A percentile compares a stretch with the other conserved stretches of the same genome.
Evolutionary conservation across 1,140 invertebrate genomes (phyloP).

Genomic region (Halictus rubicundus): DNA sequence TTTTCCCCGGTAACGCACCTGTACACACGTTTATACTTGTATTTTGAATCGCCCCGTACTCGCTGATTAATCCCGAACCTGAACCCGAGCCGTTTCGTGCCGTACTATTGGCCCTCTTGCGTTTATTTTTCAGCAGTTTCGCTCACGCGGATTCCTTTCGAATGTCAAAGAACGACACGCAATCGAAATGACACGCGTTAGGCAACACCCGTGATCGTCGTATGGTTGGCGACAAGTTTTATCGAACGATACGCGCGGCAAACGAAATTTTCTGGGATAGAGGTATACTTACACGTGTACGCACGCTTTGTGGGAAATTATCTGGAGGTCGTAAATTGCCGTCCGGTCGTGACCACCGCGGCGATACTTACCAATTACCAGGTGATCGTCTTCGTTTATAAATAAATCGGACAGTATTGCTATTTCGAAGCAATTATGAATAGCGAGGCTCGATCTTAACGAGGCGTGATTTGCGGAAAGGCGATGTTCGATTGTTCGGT

Average conservation of each 20-base stretch:
- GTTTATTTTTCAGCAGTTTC: conserved; percentile 32
- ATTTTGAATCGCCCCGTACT: conserved; percentile 51
- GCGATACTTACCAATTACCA: conserved; percentile 29
- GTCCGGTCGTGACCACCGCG: conserved; percentile 45
- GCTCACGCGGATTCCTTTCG: conserved; percentile 10
- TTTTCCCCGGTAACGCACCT: conserved; percentile 15
- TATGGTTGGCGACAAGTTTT: not conserved
- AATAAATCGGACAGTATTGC: conserved; percentile 26
- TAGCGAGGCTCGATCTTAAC: no score
- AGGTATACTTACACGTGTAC: no score
- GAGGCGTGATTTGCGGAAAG: no score
- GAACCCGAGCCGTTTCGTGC: conserved; percentile 2
- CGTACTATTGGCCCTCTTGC: conserved; percentile 38
- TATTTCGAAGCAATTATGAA: conserved; percentile 6
- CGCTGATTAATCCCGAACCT: conserved; percentile 16
- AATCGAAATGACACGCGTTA: not conserved
- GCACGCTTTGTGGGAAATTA: no score
- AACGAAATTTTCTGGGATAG: no score
- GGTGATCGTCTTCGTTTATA: conserved; percentile 49
- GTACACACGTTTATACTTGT: not conserved
- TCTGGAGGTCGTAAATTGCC: conserved; percentile 15
- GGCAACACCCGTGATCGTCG: not conserved
- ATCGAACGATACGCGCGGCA: not conserved
- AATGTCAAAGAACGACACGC: conserved; percentile 3
- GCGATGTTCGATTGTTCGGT: no score